These are phyloP conservation scores for Gorsachius magnificus DNA, from an alignment of 2,797 vertebrate genomes.

Conservation along the genomic window DNA sequence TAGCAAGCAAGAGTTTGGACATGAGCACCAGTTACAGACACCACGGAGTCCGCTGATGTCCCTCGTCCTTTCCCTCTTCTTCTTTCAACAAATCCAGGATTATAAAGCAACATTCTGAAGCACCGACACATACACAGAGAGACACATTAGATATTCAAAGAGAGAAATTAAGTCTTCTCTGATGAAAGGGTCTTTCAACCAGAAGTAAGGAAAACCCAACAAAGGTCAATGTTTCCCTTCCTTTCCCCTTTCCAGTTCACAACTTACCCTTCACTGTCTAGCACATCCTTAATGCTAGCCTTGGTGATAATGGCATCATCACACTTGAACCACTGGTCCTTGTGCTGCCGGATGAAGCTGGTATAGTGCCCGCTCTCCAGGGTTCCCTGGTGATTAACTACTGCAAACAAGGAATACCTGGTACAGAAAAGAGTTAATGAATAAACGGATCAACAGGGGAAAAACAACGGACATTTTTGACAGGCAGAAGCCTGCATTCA, in stretches of 20 bases:
- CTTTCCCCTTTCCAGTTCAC: background rate
- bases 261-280: slow-evolving; percentile 96
- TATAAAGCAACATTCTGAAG: background rate
- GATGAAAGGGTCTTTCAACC: background rate
- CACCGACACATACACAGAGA: background rate
- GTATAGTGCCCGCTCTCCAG: slow-evolving; percentile 99
- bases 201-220: background rate
- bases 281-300: slow-evolving; percentile 98
- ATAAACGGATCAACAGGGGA: rapidly evolving
- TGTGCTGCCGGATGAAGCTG: slow-evolving; percentile 99
- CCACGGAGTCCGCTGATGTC: background rate
- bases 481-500: background rate
- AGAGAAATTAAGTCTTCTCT: background rate
- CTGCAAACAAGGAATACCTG: slow-evolving; percentile 98
- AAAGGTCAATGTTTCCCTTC: background rate
- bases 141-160: background rate
- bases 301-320: slow-evolving; percentile 99
- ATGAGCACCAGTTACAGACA: background rate
- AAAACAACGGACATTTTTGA: background rate
- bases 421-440: background rate
- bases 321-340: slow-evolving; percentile 99
- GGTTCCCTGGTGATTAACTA: slow-evolving; percentile 98
- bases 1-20: background rate
- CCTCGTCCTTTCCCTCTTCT: background rate
- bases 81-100: background rate